Base-by-base conservation (phyloP, 2,888 invertebrate genomes). In the Tetramorium bicarinatum region DNA sequence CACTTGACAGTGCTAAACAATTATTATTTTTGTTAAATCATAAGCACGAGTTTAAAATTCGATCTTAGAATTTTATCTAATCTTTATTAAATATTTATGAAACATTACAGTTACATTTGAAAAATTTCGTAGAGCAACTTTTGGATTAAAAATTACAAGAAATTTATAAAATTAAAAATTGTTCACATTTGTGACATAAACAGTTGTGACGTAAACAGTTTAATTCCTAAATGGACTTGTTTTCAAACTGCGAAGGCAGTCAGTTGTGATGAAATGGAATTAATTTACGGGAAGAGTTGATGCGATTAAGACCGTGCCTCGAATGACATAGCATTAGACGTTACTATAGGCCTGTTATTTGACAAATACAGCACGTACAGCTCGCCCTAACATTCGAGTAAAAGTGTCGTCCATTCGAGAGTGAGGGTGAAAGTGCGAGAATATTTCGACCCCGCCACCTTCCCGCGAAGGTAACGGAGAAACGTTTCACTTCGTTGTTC, bases 371-470 rank as follows among this genome's bases (percentile, higher is more conserved):
- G 41, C 66, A 59, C 59, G 66, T 82, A 34, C 38, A 67, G 44
- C 38, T 44, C 47, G 69, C 44, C 62, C 49, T 66, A 52, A 44
- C 44, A 25, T 74, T 83, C 79, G 72, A 89, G 88, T 89, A 89
- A 90, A 89, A 89, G 90, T 89, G 86, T 82, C 84, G 76, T 54
- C 29, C 47, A 47, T 83, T 83, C 80, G 75, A 69, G 79, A 81
- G 80, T 59, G 87, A 91, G 88, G 89, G 91, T 91, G 90, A 91
- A 91, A 92, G 91, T 91, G 86, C 85, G 77, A 87, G 86, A 79
- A 29, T 44, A 49, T 52, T 82, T 69, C 84, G 81, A 62, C 52
- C 41, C 44, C 47, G 38, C 34, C 67, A 34, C 47, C 62, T 80
- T 67, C n/a, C 15, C 47, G n/a, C 9, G 38, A 69, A 41, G 34